Evolutionary conservation across 2,797 vertebrate species (phyloP).

Genomic region (Rhincodon typus): DNA sequence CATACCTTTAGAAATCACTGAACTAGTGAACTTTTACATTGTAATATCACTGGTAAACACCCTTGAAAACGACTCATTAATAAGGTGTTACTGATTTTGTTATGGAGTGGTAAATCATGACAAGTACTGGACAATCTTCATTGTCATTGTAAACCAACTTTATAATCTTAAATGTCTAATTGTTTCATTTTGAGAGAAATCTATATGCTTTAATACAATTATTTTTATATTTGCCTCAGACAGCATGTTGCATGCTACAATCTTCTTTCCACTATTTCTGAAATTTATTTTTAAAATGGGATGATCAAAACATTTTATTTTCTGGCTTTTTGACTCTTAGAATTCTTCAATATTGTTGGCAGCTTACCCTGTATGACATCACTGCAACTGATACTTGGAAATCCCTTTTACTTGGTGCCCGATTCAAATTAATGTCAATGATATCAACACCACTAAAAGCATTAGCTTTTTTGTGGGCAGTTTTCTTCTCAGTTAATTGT

Average conservation of each 20-base stretch:
- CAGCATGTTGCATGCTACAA: neutral
- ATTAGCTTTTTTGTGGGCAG: neutral
- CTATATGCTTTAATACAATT: neutral
- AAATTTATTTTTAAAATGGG: neutral
- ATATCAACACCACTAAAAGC: neutral
- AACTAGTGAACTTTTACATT: neutral
- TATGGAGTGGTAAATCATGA: neutral
- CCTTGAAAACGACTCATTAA: neutral
- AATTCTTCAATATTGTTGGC: neutral
- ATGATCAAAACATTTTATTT: neutral
- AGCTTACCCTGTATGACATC: neutral
- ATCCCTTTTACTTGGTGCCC: neutral
- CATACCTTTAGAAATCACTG: neutral
- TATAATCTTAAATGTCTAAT: neutral
- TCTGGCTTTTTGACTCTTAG: neutral
- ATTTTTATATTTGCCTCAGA: neutral
- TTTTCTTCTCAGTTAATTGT: neutral
- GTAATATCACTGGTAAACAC: neutral
- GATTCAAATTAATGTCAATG: neutral
- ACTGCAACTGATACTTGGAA: neutral
- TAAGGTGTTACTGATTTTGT: neutral
- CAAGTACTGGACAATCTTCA: neutral
- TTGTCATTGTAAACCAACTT: neutral
- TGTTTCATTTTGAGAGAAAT: neutral
- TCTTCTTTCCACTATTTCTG: neutral